Conservation (phyloP, 2,797 vertebrate species). For the Poeciliopsis gracilis region DNA sequence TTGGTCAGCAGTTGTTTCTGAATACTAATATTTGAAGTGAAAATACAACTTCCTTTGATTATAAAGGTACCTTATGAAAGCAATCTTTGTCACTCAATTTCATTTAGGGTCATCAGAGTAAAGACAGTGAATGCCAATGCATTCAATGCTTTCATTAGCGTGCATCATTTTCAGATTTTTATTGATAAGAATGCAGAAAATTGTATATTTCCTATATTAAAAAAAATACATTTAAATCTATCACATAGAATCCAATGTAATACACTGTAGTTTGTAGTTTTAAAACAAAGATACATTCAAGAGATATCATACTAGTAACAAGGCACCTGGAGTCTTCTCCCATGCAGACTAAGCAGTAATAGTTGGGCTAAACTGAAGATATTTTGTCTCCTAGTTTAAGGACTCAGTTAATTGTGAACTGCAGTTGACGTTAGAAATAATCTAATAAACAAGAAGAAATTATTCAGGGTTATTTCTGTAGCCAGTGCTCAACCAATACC, state of each 20-base stretch:
- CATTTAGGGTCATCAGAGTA: not conserved
- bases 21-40: not conserved
- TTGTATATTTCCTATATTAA: not conserved
- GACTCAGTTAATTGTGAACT: constrained; percentile 26
- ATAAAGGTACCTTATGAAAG: not conserved
- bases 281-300: not conserved
- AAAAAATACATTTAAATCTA: too few species aligned
- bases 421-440: constrained; percentile 54
- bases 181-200: not conserved
- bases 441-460: constrained; percentile 49
- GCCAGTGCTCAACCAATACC: constrained; percentile 54
- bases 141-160: not conserved
- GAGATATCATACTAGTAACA: not conserved
- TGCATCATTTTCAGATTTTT: not conserved
- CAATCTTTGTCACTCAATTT: not conserved
- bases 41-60: not conserved
- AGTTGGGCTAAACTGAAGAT: constrained; percentile 10
- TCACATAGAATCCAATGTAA: not conserved
- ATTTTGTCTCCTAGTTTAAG: constrained; percentile 13
- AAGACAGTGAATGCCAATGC: not conserved
- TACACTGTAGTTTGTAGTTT: not conserved
- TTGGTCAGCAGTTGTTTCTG: not conserved
- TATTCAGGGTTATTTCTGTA: constrained; percentile 57
- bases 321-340: not conserved
- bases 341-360: constrained; percentile 21